Evolutionary conservation across 2,888 invertebrate species (phyloP).

Genomic region (Lathronympha strigana): DNA sequence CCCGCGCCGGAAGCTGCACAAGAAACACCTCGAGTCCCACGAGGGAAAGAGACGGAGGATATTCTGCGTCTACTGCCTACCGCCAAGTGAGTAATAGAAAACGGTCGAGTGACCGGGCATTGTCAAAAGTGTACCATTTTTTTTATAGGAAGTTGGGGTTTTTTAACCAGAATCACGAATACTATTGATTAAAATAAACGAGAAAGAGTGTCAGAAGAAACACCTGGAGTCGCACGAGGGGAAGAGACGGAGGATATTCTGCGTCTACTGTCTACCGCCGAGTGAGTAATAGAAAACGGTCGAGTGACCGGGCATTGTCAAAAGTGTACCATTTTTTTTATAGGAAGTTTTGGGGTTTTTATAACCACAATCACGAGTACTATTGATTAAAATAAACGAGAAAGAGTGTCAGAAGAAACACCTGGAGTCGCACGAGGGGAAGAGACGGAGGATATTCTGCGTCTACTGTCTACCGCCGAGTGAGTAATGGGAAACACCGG

Average conservation of each 20-base stretch:
- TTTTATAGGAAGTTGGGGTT: too few species aligned
- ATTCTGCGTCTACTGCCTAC: conserved; percentile 73
- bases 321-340: too few species aligned
- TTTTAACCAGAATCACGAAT: too few species aligned
- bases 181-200: too few species aligned
- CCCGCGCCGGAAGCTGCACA: conserved; percentile 69
- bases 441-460: conserved; percentile 71
- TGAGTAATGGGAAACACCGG: conserved; percentile 59
- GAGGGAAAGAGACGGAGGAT: conserved; percentile 64
- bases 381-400: too few species aligned
- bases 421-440: conserved; percentile 64
- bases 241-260: conserved; percentile 68
- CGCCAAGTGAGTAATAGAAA: conserved; percentile 63
- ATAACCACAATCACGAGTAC: too few species aligned
- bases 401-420: conserved; percentile 75
- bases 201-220: conserved; percentile 73
- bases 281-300: conserved; percentile 64
- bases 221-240: conserved; percentile 70
- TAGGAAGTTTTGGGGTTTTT: too few species aligned
- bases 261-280: conserved; percentile 69
- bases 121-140: too few species aligned
- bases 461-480: conserved; percentile 69
- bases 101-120: too few species aligned
- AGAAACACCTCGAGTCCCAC: conserved; percentile 71
- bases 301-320: too few species aligned